phyloP scores from a whole-genome alignment of 37 sponge, comb jelly and placozoan species.

The Lycopodina hypogea region DNA sequence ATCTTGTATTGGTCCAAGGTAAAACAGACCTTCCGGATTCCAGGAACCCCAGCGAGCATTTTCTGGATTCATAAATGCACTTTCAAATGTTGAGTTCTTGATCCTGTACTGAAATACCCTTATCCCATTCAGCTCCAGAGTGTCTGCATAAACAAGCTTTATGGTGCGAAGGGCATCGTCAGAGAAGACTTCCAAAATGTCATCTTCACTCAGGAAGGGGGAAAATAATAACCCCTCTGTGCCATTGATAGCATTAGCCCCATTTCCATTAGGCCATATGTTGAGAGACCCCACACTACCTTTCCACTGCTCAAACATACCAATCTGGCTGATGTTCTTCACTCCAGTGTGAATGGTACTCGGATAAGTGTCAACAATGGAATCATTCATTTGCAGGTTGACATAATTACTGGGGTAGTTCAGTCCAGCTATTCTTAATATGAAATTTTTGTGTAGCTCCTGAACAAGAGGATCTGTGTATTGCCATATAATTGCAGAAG shows the following conservation, averaged over 20 bases:
- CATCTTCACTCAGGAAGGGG: conserved; percentile 46
- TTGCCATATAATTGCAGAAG: conserved; percentile 60
- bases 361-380: conserved; percentile 35
- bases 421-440: not conserved
- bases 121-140: conserved; percentile 36
- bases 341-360: conserved; percentile 71
- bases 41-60: conserved; percentile 72
- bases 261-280: conserved; percentile 39
- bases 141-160: conserved; percentile 28
- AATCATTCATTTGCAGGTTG: conserved; percentile 51
- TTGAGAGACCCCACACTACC: conserved; percentile 9
- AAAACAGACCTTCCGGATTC: conserved; percentile 70
- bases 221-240: conserved; percentile 88
- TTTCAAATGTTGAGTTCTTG: conserved; percentile 31
- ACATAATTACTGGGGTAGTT: conserved; percentile 31
- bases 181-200: conserved; percentile 56
- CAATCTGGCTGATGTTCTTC: conserved; percentile 31
- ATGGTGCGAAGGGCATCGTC: conserved; percentile 74
- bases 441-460: conserved; percentile 14
- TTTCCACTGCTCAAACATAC: conserved; percentile 73
- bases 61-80: conserved; percentile 37
- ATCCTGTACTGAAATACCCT: conserved; percentile 54
- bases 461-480: conserved; percentile 72
- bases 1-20: conserved; percentile 58
- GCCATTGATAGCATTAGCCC: conserved; percentile 71